Conservation (phyloP, 2,888 invertebrate species). For the Norana najaformis region DNA sequence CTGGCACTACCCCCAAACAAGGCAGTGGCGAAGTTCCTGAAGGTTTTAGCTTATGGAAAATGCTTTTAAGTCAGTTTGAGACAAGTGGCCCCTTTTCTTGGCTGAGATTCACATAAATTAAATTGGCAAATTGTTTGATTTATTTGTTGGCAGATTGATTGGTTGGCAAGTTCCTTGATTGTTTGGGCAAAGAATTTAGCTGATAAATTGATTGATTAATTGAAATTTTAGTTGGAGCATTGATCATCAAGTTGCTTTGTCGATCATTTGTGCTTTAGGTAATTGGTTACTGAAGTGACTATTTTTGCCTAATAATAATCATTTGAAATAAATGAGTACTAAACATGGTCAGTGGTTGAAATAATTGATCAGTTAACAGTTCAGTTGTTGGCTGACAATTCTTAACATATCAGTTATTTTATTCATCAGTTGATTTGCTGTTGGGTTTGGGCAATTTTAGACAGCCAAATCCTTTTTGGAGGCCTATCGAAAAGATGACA, state of each 20-base stretch:
- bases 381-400: conserved; percentile 10
- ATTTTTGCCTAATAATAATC: not conserved
- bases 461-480: conserved; percentile 71
- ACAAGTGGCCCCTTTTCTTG: not conserved
- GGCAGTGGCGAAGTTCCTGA: no score
- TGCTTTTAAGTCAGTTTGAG: not conserved
- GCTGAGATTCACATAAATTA: not conserved
- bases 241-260: not conserved
- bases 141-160: not conserved
- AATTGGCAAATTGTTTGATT: not conserved
- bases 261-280: no score
- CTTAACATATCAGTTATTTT: not conserved
- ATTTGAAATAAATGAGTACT: not conserved
- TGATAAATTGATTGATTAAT: not conserved
- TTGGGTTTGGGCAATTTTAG: conserved; percentile 30
- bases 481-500: conserved; percentile 80
- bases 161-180: not conserved
- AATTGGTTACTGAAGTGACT: no score
- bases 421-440: not conserved
- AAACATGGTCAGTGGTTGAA: not conserved
- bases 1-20: no score
- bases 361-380: not conserved
- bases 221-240: no score
- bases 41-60: no score
- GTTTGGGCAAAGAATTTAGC: not conserved